A percentile compares a stretch with the other conserved stretches of the same genome.
Evolutionary conservation across 1,140 invertebrate species (phyloP).

Genomic region (Lepidurus couesii): DNA sequence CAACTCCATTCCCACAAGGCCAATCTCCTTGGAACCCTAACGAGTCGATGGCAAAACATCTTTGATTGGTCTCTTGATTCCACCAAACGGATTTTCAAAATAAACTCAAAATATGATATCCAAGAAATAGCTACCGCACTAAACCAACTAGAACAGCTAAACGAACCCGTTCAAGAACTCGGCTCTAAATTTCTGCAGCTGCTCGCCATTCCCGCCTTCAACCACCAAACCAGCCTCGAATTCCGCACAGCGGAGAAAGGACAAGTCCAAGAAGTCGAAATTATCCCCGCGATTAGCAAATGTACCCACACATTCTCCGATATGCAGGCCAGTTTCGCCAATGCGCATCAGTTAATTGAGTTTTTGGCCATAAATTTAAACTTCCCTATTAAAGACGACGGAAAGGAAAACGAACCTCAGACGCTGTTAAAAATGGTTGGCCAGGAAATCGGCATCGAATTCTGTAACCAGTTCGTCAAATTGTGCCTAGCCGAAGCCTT

Average conservation of each 20-base stretch:
- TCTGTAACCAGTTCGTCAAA: slow-evolving; percentile 61
- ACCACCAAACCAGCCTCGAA: slow-evolving; percentile 51
- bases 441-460: slow-evolving; percentile 53
- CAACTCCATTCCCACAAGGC: slow-evolving; percentile 22
- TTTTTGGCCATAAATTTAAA: slow-evolving; percentile 55
- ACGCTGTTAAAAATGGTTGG: slow-evolving; percentile 59
- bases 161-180: slow-evolving; percentile 6
- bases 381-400: slow-evolving; percentile 52
- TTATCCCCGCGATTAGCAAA: slow-evolving; percentile 45
- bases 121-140: slow-evolving; percentile 24
- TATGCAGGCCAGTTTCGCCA: slow-evolving; percentile 50
- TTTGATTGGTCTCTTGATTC: slow-evolving; percentile 24
- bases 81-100: not conserved
- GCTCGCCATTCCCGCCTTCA: slow-evolving; percentile 45
- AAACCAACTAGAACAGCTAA: not conserved
- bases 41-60: slow-evolving; percentile 23
- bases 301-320: slow-evolving; percentile 48
- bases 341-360: slow-evolving; percentile 56
- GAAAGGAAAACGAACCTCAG: slow-evolving; percentile 44
- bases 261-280: slow-evolving; percentile 38
- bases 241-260: slow-evolving; percentile 46
- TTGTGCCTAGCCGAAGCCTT: slow-evolving; percentile 68
- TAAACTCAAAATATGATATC: not conserved
- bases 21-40: slow-evolving; percentile 8
- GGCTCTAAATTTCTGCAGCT: slow-evolving; percentile 24